Evolutionary conservation across 2,797 vertebrate species (phyloP), one percentile per base, ranked within the genome.

Genomic region (Capromys pilorides): DNA sequence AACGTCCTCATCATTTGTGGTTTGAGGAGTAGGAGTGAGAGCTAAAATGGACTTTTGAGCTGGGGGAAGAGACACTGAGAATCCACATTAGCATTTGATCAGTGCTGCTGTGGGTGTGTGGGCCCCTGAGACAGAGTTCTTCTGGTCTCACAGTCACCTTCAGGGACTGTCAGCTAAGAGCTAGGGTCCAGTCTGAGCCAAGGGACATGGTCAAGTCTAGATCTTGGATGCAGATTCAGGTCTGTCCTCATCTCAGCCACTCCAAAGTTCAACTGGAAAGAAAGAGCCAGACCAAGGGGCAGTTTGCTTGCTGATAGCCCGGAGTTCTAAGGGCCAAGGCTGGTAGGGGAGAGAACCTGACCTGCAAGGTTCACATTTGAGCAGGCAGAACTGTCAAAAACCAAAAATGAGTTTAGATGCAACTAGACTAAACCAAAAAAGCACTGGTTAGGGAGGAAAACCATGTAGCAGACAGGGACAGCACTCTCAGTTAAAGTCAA

Each of bases 231-330:
- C 57, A 67, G 13, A 9, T 31, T 83, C 36, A 89, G 31, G 26
- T 91, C 54, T 49, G n/a, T 19, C 59, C 3, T 85, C 64, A 54
- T 49, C 59, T 21, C 3, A 31, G 26, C 49, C 21, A 21, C 61
- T 77, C 49, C 1, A 57, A n/a, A 92, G 41, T 3, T 51, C 59
- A 59, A 11, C 59, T 11, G 1, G 19, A 59, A 80, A 79, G 36
- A 71, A 0, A 12, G 75, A 79, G 14, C 8, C 7, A 54, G 33
- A 49, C 12, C 3, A 0, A 45, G 24, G 5, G 6, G n/a, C 5
- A 61, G 39, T 9, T 59, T 90, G 57, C 66, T 59, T 90, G 57
- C 59, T 19, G 28, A 36, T 26, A 6, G 21, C 33, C 14, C 36
- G 62, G 41, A 18, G 1, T 91, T 57, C 79, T 79, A 24, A 33